phyloP scores from a whole-genome alignment of 2,888 invertebrate genomes.

The Phyto melanocephala region DNA sequence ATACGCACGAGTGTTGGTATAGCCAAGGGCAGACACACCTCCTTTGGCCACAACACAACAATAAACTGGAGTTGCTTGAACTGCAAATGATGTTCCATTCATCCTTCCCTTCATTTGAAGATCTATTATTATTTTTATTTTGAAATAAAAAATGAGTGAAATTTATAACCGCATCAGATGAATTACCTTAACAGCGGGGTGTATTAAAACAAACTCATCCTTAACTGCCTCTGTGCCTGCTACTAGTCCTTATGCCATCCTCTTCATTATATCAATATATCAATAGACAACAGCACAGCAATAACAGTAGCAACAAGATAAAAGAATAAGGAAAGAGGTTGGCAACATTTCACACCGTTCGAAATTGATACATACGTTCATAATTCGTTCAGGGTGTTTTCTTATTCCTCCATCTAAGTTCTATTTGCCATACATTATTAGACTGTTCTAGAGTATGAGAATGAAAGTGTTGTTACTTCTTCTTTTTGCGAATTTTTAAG shows the following conservation, averaged over 20 bases:
- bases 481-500: neutral
- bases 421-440: neutral
- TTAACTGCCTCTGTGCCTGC: constrained; percentile 18
- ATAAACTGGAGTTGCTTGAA: constrained; percentile 34
- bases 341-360: constrained; percentile 61
- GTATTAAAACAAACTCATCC: constrained; percentile 58
- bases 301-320: neutral
- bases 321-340: constrained; percentile 47
- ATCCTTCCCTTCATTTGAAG: neutral
- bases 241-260: neutral
- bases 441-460: constrained; percentile 36
- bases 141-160: constrained; percentile 63
- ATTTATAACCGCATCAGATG: constrained; percentile 77
- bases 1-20: neutral
- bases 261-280: constrained; percentile 38
- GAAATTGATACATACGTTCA: constrained; percentile 64
- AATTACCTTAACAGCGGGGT: constrained; percentile 74
- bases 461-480: constrained; percentile 59
- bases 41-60: constrained; percentile 58
- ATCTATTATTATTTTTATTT: constrained; percentile 24
- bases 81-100: constrained; percentile 76
- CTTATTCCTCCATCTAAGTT: constrained; percentile 36
- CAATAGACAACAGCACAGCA: constrained; percentile 16
- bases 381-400: constrained; percentile 75
- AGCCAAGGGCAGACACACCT: constrained; percentile 57